Evolutionary conservation across 2,113 vertebrate genomes (phyloP), one percentile per base, ranked within the genome.

Genomic region (Caretta caretta): DNA sequence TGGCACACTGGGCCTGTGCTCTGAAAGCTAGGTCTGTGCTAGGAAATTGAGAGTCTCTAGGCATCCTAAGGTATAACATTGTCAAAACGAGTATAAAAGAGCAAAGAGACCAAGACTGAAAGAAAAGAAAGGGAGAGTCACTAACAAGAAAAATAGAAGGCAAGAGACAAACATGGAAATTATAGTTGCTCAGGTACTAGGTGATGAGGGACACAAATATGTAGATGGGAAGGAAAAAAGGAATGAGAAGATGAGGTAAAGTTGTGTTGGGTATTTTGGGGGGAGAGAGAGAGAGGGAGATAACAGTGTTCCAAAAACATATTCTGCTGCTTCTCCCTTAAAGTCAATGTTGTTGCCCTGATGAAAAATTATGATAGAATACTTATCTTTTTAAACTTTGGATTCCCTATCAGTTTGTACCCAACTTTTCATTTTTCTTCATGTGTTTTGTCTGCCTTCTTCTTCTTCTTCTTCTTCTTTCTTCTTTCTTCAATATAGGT

Each of bases 11-110:
- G 69, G 35, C 25, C 82, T 50, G 1, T 51, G 25, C 46, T 92
- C 92, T 75, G 69, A 78, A 90, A 95, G 50, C 4, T 80, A n/a
- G 3, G 16, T 42, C 38, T 92, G 83, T 92, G 31, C 11, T 57
- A 48, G 57, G 42, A 79, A 59, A n/a, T 35, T 86, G 89, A 42
- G 46, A 86, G 5, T 38, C n/a, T 82, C 53, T 9, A 14, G 19
- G 24, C 48, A 0, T 75, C 9, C 80, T 42, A 29, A 81, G 59
- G 50, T 25, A 17, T 80, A 1, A 3, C 0, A 0, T 14, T 84
- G 35, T 82, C 48, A 88, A 86, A 69, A 24, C 53, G 16, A 49
- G 1, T 84, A n/a, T 4, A 42, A 50, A 83, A 49, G 51, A 50
- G 2, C 4, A 65, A 29, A 65, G 59, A 17, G 13, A 51, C 20